Conservation (phyloP, 1,140 invertebrate species). For the Eufriesea mexicana region DNA sequence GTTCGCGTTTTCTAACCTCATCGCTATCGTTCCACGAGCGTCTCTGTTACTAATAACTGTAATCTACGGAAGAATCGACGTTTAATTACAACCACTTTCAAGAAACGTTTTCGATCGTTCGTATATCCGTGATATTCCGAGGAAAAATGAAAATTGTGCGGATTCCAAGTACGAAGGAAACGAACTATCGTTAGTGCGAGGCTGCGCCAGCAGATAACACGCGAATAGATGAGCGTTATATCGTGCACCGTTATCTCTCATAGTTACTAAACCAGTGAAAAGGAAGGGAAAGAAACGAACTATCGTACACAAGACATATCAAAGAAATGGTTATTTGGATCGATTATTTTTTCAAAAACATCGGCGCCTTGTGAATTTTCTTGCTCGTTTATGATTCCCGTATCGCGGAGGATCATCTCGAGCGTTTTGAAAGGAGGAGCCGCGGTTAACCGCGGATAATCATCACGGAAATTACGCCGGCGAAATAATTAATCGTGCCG, state of each 20-base stretch:
- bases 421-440: background rate
- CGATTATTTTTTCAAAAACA: background rate
- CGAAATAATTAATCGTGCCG: conserved; percentile 26
- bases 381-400: background rate
- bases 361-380: background rate
- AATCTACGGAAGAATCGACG: background rate
- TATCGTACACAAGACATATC: background rate
- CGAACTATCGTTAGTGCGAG: background rate
- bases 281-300: background rate
- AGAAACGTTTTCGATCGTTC: background rate
- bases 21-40: background rate
- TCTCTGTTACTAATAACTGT: background rate
- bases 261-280: background rate
- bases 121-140: background rate
- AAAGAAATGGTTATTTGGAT: background rate
- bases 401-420: background rate
- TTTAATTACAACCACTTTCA: background rate
- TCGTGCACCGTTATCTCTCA: background rate
- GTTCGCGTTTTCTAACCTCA: background rate
- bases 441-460: background rate
- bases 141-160: background rate
- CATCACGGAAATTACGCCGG: background rate
- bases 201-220: background rate
- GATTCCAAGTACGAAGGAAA: background rate
- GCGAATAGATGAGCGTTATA: background rate